Percentiles rank a stretch among this genome's conserved stretches.
These are phyloP conservation scores for Perca schrenkii DNA, from an alignment of 2,113 vertebrate genomes.

Conservation along the genomic window DNA sequence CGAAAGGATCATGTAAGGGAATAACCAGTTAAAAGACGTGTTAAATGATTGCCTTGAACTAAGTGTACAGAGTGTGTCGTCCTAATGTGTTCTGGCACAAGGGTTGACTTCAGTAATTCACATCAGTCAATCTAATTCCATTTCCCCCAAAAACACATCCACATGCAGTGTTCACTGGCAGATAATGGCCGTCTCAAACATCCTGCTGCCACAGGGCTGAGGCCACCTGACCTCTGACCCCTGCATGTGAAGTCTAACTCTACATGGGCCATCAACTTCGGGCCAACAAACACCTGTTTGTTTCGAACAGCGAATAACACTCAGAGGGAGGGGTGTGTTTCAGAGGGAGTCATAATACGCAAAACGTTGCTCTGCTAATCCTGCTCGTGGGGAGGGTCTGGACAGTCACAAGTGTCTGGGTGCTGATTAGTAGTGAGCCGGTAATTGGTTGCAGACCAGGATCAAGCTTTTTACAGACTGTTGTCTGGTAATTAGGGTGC, in stretches of 20 bases:
- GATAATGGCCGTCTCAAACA: slow-evolving; percentile 64
- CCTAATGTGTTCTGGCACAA: slow-evolving; percentile 31
- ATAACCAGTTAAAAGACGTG: neutral
- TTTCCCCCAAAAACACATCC: slow-evolving; percentile 47
- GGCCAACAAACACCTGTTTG: slow-evolving; percentile 80
- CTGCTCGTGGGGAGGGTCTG: slow-evolving; percentile 71
- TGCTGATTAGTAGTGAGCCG: slow-evolving; percentile 66
- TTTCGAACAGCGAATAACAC: slow-evolving; percentile 39
- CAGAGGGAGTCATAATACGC: slow-evolving; percentile 47
- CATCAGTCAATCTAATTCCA: slow-evolving; percentile 61
- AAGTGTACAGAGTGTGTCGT: neutral
- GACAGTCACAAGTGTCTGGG: slow-evolving; percentile 69
- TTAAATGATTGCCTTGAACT: neutral
- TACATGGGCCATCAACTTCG: slow-evolving; percentile 27
- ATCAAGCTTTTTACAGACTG: slow-evolving; percentile 64
- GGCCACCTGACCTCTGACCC: slow-evolving; percentile 74
- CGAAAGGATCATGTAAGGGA: neutral
- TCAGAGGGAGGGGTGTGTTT: slow-evolving; percentile 30
- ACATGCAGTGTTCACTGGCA: slow-evolving; percentile 36
- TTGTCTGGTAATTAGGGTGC: slow-evolving; percentile 63
- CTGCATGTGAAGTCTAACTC: slow-evolving; percentile 57
- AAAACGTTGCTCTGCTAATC: slow-evolving; percentile 72
- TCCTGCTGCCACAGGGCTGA: slow-evolving; percentile 42
- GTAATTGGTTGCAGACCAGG: slow-evolving; percentile 65
- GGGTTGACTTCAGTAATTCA: slow-evolving; percentile 47